These are phyloP conservation scores for Microctenopoma stevenorrisi DNA, from an alignment of 2,797 vertebrate species.

Conservation along the genomic window DNA sequence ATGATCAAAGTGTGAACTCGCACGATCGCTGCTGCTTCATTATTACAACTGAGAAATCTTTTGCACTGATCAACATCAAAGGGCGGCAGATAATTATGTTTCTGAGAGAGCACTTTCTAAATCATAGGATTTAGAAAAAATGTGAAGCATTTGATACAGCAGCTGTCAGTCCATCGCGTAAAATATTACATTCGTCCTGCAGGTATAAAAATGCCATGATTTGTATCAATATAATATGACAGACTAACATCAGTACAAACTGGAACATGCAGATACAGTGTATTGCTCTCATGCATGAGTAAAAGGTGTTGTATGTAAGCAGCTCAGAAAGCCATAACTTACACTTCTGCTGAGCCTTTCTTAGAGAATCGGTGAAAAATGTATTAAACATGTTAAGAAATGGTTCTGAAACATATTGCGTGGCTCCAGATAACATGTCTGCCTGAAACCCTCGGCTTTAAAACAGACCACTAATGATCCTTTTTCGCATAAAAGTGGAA, in stretches of 20 bases:
- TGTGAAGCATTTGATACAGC: not conserved
- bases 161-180: not conserved
- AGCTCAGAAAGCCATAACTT: not conserved
- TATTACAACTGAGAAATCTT: slow-evolving; percentile 21
- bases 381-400: not conserved
- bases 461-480: too few relatives aligned
- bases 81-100: slow-evolving; percentile 10
- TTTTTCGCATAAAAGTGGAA: not conserved
- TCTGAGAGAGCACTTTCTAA: slow-evolving; percentile 8
- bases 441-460: too few relatives aligned
- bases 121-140: slow-evolving; percentile 12
- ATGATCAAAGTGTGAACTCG: slow-evolving; percentile 24
- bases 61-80: slow-evolving; percentile 37
- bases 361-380: not conserved
- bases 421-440: too few relatives aligned
- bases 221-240: slow-evolving; percentile 2
- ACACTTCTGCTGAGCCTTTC: not conserved
- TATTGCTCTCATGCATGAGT: not conserved
- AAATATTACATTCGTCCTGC: slow-evolving; percentile 10
- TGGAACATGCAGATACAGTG: not conserved
- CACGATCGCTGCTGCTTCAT: slow-evolving; percentile 16
- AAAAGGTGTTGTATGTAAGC: not conserved
- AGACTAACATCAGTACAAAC: not conserved
- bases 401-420: too few relatives aligned
- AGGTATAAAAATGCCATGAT: not conserved